Base-by-base conservation (phyloP, 2,113 vertebrate genomes). In the Leucoraja erinaceus region DNA sequence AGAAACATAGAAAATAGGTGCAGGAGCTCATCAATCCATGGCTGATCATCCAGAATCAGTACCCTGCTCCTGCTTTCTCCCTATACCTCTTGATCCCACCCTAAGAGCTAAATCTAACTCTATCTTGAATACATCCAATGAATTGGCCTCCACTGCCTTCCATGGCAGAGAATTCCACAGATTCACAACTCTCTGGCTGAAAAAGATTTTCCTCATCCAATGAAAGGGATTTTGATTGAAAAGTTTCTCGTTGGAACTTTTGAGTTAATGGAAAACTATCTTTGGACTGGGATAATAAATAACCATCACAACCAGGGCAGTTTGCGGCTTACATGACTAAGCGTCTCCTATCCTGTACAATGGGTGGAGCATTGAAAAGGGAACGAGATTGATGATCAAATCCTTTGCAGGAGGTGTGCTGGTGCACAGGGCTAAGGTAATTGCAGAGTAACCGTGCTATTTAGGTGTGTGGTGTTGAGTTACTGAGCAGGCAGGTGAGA, bases 291-390 rank as follows among this genome's bases (percentile, higher is more conserved):
- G 59, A 88, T 88, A 88, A 88, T 88, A 88, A 63, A 88, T 88
- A 63, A 66, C 78, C 93, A 68, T 88, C 94, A 93, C 94, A 95
- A 95, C 94, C 94, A 95, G 59, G 94, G 94, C 94, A 93, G 94
- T 93, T 72, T 95, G 94, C 94, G 93, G 94, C 83, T 94, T 94
- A 93, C 93, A 66, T 94, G 92, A 94, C 94, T 77, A 93, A 95
- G 92, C 93, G 93, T 93, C 93, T 75, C 75, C 77, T 28, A 93
- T 93, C 94, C 94, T 94, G 93, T 94, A 90, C 7, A 1, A 84
- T 94, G 93, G 94, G 94, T 94, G 95, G 94, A 94, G 93, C 84
- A 93, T 8, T 95, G 94, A 94, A 95, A 95, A 94, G 94, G 94
- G 22, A 93, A 63, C 31, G 31, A 63, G 94, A 95, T 95, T 95